Conservation (phyloP, 2,888 invertebrate genomes). For the Teleogryllus oceanicus region DNA sequence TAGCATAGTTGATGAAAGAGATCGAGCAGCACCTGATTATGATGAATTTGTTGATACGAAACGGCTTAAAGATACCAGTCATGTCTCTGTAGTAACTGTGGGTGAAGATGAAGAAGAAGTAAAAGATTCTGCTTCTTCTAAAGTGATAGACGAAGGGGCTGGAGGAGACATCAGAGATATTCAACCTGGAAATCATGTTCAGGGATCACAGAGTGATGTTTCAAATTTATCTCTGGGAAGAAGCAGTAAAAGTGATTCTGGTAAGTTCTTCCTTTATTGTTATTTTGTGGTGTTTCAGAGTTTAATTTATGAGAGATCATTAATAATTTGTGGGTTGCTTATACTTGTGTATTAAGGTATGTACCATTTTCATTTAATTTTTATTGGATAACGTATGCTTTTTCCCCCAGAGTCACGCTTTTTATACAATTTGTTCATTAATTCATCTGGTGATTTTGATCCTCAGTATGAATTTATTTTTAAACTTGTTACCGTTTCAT, state of each 20-base stretch:
- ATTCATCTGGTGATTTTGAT: no score
- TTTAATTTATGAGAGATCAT: no score
- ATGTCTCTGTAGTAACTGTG: slow-evolving; percentile 87
- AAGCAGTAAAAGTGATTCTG: slow-evolving; percentile 35
- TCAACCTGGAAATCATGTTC: slow-evolving; percentile 18
- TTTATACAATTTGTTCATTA: no score
- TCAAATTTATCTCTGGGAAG: slow-evolving; percentile 29
- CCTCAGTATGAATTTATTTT: no score
- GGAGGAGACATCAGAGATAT: slow-evolving; percentile 35
- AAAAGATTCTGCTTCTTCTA: slow-evolving; percentile 61
- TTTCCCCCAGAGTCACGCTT: no score
- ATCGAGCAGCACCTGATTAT: slow-evolving; percentile 35
- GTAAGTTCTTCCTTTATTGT: slow-evolving; percentile 24
- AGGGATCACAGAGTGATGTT: slow-evolving; percentile 22
- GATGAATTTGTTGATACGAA: slow-evolving; percentile 42
- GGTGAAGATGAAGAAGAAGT: slow-evolving; percentile 73
- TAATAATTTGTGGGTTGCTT: no score
- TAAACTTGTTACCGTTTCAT: no score
- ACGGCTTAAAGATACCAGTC: slow-evolving; percentile 65
- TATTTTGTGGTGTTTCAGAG: no score
- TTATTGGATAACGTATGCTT: no score
- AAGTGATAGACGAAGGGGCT: slow-evolving; percentile 33
- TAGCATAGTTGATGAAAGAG: slow-evolving; percentile 48
- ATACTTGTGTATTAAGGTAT: no score
- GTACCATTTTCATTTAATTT: no score